Evolutionary conservation across 2,797 vertebrate species (phyloP).

Genomic region (Silurus aristotelis): DNA sequence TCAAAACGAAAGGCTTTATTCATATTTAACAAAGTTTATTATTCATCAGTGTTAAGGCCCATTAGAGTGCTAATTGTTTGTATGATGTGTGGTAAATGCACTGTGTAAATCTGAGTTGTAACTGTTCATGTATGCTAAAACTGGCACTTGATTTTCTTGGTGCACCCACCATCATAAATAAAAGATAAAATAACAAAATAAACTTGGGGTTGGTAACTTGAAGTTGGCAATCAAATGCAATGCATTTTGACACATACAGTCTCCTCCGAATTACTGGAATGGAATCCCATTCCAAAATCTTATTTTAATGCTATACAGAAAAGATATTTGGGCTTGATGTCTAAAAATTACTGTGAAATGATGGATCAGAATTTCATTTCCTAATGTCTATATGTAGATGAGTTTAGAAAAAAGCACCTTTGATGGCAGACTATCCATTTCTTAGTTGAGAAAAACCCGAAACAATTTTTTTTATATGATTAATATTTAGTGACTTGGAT

Average conservation of each 20-base stretch:
- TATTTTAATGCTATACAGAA: too few relatives aligned
- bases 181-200: not conserved
- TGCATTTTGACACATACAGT: not conserved
- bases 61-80: not conserved
- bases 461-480: too few relatives aligned
- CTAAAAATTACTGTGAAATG: not conserved
- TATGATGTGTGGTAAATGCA: not conserved
- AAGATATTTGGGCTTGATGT: not conserved
- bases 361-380: not conserved
- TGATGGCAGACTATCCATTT: not conserved
- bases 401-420: not conserved
- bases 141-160: not conserved
- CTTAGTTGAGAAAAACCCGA: not conserved
- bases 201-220: not conserved
- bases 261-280: not conserved
- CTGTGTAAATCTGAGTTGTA: not conserved
- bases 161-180: not conserved
- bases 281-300: too few relatives aligned
- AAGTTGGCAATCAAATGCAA: not conserved
- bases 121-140: not conserved
- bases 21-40: slow-evolving; percentile 5
- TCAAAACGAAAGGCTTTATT: not conserved
- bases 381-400: not conserved
- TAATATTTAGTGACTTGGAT: not conserved
- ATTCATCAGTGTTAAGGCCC: not conserved